These are phyloP conservation scores for Calliopsis andreniformis DNA, from an alignment of 1,140 invertebrate species.

Conservation along the genomic window DNA sequence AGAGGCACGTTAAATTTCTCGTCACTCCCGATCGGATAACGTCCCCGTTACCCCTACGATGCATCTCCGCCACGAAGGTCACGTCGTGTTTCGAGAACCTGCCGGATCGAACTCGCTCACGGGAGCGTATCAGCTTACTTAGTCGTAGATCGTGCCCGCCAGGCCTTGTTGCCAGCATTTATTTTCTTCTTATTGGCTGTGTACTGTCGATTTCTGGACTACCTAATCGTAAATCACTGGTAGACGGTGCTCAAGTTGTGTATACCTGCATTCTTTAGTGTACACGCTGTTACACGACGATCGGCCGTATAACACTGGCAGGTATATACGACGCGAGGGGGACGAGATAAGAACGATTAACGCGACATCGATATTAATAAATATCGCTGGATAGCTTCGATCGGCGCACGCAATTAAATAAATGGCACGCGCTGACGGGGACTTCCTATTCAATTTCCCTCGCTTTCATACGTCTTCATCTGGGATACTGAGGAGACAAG, in stretches of 20 bases:
- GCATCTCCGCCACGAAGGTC: conserved; percentile 52
- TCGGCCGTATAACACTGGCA: conserved; percentile 34
- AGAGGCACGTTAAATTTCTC: conserved; percentile 49
- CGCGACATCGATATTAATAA: conserved; percentile 51
- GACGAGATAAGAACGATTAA: conserved; percentile 59
- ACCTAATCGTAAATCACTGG: conserved; percentile 68
- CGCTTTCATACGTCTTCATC: background rate
- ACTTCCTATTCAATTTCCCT: conserved; percentile 17
- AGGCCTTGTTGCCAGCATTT: conserved; percentile 60
- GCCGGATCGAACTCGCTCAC: conserved; percentile 56
- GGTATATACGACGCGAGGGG: background rate
- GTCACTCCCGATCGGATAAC: conserved; percentile 54
- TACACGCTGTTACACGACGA: conserved; percentile 60
- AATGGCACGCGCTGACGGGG: conserved; percentile 5
- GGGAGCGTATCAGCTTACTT: conserved; percentile 66
- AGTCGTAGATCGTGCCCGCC: conserved; percentile 65
- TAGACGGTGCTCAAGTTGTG: conserved; percentile 50
- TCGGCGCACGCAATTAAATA: conserved; percentile 18
- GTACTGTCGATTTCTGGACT: conserved; percentile 70
- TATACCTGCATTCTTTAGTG: conserved; percentile 58
- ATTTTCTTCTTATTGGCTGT: conserved; percentile 67
- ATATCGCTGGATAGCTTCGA: conserved; percentile 12
- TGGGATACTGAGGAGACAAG: too few relatives aligned
- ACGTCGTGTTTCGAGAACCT: conserved; percentile 62
- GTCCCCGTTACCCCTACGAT: conserved; percentile 46